Base-by-base conservation (phyloP, 2,888 invertebrate species). In the Platycnemis pennipes region DNA sequence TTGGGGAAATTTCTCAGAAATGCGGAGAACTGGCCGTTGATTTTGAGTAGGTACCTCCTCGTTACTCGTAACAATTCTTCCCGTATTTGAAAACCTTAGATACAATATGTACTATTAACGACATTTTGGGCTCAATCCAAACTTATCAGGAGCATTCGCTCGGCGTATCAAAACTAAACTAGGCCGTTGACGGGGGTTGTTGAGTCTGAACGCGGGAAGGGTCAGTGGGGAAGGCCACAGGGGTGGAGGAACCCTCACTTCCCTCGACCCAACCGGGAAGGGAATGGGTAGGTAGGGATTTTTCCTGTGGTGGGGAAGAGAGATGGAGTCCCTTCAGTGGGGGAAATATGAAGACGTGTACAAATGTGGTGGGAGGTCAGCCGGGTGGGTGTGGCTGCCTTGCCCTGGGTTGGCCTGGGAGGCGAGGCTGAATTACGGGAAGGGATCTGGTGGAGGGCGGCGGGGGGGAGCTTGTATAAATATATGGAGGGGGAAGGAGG, bases 291-390 rank as follows among this genome's bases (percentile, higher is more conserved):
- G 69, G 31, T 5, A 69, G 69, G 69, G 63, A 11, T 69, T 69
- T 69, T 56, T 69, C 22, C n/a, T 4, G 69, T n/a, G n/a, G 31
- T 7, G 69, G n/a, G 11, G 69, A 22, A 26, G 31, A 19, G n/a
- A 69, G 69, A 13, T 63, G 63, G 19, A 22, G 63, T 8, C 63
- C 63, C 26, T 16, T 63, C 19, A 49, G 49, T 19, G 4, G 49
- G 49, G 69, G 69, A 69, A 69, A 69, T 69, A 69, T 69, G 69
- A 69, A 69, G 69, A 69, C 69, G 31, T 69, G 31, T 69, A 69
- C 69, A 69, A 69, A 69, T 69, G 69, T 2, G 69, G 0, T n/a
- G 69, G 69, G 31, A 5, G 56, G 56, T 19, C n/a, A 7, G 31
- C n/a, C 8, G 69, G n/a, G n/a, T 5, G 69, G 31, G 31, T 13